phyloP scores from a whole-genome alignment of 2,113 vertebrate genomes.

The Austrofundulus limnaeus region DNA sequence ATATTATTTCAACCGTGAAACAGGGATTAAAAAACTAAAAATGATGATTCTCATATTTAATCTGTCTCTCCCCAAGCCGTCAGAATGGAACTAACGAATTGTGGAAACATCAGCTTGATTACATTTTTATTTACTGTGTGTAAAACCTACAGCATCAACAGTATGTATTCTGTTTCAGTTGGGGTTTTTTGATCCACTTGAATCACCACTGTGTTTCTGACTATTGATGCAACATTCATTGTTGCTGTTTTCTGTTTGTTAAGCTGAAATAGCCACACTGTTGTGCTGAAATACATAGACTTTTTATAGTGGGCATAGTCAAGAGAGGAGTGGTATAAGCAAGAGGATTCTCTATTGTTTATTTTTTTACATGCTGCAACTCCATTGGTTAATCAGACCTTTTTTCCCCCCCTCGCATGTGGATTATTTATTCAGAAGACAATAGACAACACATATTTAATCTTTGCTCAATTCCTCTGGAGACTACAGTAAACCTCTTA shows the following conservation, averaged over 20 bases:
- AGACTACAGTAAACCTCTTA: background rate
- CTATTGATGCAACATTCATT: background rate
- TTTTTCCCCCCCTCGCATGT: background rate
- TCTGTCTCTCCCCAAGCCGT: background rate
- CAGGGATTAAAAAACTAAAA: background rate
- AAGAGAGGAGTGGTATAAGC: no score
- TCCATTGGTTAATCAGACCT: no score
- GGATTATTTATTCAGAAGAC: no score
- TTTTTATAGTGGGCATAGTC: no score
- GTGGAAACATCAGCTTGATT: background rate
- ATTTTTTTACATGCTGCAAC: no score
- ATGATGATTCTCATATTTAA: background rate
- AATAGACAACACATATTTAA: no score
- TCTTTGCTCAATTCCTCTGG: slow-evolving; percentile 8
- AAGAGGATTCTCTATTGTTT: no score
- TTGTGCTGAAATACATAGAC: no score
- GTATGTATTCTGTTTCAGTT: background rate
- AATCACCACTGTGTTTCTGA: background rate
- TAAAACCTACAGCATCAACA: background rate
- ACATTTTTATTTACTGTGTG: background rate
- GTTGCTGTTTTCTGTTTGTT: background rate
- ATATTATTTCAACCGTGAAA: background rate
- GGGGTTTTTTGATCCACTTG: background rate
- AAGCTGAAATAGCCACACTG: no score
- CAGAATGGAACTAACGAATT: background rate